phyloP scores from a whole-genome alignment of 1,140 invertebrate species.

The Pinna nobilis region DNA sequence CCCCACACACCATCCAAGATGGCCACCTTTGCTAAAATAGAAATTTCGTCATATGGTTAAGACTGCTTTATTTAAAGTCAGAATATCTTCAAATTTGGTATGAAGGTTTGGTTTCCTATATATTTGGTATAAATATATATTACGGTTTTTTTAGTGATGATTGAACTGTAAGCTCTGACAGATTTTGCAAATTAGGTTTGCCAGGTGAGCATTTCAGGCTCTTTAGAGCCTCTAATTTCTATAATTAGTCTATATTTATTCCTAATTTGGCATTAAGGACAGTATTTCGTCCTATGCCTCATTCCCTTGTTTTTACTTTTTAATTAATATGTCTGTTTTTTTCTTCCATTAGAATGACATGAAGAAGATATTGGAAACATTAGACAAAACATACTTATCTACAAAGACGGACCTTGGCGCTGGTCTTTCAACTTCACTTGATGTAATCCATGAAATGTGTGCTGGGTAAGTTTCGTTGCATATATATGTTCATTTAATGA shows the following conservation, averaged over 20 bases:
- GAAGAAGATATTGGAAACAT: constrained; percentile 20
- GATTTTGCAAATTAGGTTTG: not conserved
- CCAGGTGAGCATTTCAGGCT: no score
- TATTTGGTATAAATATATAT: no score
- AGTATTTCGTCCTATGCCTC: not conserved
- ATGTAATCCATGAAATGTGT: constrained; percentile 34
- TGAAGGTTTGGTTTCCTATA: no score
- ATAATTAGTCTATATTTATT: not conserved
- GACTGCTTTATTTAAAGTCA: no score
- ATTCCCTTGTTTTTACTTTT: no score
- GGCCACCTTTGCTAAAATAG: no score
- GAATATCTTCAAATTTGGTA: no score
- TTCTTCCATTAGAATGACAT: constrained; percentile 13
- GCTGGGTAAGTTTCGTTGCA: constrained; percentile 2
- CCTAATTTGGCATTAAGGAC: not conserved
- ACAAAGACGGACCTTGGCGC: constrained; percentile 49
- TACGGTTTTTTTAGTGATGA: no score
- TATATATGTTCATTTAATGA: not conserved
- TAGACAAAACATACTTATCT: constrained; percentile 46
- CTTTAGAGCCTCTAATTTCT: not conserved
- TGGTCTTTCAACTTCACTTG: constrained; percentile 42
- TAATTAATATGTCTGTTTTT: not conserved
- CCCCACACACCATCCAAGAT: no score
- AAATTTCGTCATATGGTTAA: no score
- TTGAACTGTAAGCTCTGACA: no score